Evolutionary conservation across 2,113 vertebrate genomes (phyloP).

Genomic region (Mungos mungo): DNA sequence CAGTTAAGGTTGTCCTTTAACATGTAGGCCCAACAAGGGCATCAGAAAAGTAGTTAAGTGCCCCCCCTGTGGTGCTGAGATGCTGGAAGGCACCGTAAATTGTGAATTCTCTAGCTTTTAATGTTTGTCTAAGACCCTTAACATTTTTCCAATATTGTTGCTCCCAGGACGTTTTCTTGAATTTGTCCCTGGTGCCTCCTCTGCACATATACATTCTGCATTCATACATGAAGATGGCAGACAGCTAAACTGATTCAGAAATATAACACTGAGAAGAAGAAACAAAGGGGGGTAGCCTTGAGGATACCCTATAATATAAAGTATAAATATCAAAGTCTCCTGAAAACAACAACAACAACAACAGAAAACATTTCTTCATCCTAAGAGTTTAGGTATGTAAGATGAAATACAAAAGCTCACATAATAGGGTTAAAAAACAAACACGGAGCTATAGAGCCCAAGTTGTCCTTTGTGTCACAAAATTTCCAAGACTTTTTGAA

Average conservation of each 20-base stretch:
- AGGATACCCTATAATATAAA: slow-evolving; percentile 2
- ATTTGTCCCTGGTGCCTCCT: not conserved
- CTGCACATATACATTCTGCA: slow-evolving; percentile 25
- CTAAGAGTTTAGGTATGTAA: slow-evolving; percentile 11
- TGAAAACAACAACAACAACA: not conserved
- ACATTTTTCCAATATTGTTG: slow-evolving; percentile 57
- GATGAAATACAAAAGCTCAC: not conserved
- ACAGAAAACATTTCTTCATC: not conserved
- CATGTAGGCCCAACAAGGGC: not conserved
- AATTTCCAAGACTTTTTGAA: slow-evolving; percentile 30
- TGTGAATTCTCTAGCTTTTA: slow-evolving; percentile 63
- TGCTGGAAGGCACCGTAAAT: slow-evolving; percentile 34
- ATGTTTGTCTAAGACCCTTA: slow-evolving; percentile 43
- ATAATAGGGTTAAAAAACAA: not conserved
- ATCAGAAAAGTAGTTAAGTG: slow-evolving; percentile 59
- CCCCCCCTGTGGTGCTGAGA: slow-evolving; percentile 30
- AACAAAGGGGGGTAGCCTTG: not conserved
- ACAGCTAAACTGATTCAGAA: slow-evolving; percentile 55
- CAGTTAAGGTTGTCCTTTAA: slow-evolving; percentile 62
- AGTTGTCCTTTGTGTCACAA: not conserved
- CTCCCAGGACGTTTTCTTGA: slow-evolving; percentile 56
- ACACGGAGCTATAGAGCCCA: not conserved
- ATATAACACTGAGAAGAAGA: not conserved
- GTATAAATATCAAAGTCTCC: slow-evolving; percentile 31
- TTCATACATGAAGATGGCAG: slow-evolving; percentile 47